Base-by-base conservation (phyloP, 2,113 vertebrate species). In the Typhlomys cinereus region DNA sequence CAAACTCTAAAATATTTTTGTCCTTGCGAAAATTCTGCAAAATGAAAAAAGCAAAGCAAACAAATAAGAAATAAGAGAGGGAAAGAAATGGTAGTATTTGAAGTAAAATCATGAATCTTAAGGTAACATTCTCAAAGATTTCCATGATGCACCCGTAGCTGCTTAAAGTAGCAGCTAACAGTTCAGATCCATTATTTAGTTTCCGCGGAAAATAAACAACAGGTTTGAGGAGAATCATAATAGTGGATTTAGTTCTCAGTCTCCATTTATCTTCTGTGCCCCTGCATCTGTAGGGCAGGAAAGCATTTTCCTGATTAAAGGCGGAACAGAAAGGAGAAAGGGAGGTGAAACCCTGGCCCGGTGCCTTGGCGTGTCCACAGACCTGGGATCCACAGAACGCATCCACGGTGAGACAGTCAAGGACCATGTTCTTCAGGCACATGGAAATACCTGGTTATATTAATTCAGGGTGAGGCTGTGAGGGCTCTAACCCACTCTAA, bases 171-270 rank as follows among this genome's bases (percentile, higher is more conserved):
- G 96, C 52, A 94, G 92, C 89, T 70, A 95, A 95, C 62, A 90
- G 80, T 96, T 96, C 96, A 96, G 94, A 91, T 94, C 89, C 89
- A 96, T 96, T 96, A 97, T 94, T 96, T 93, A 82, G 94, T 96
- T 96, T 95, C 94, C 11, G 1, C 85, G 70, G 94, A 95, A 97
- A 96, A 95, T 88, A 96, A 96, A 94, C 95, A 96, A 87, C 85
- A 82, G 85, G 94, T 89, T 92, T 0, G 27, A 88, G 67, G 44
- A 90, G 95, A 96, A 95, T 93, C 83, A 92, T 81, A 96, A 96
- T 91, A 61, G 85, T 91, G 91, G 69, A 87, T 92, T 97, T 96
- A 93, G 88, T 48, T 50, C 84, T 61, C 25, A 41, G 39, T 20
- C 46, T 27, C 62, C 89, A 88, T 89, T 91, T 81, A 80, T 96